These are phyloP conservation scores for Mythimna impura DNA, from an alignment of 2,888 invertebrate species.

Conservation along the genomic window DNA sequence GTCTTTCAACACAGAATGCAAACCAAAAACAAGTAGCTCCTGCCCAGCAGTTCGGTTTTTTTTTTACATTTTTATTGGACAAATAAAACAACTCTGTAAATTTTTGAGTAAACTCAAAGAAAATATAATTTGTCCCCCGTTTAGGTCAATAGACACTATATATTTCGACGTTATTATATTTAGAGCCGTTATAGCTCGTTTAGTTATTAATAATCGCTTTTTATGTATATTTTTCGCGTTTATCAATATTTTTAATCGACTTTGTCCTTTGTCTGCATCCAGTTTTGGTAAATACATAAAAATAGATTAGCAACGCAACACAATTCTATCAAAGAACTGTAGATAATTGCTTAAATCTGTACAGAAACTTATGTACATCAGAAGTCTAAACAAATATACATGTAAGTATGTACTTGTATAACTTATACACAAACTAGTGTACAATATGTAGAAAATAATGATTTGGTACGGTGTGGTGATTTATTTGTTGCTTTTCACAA, in stretches of 20 bases:
- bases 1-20: slow-evolving; percentile 46
- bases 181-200: slow-evolving; percentile 2
- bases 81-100: slow-evolving; percentile 7
- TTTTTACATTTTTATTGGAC: slow-evolving; percentile 35
- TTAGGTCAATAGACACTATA: slow-evolving; percentile 20
- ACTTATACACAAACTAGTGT: slow-evolving; percentile 85
- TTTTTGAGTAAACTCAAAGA: not conserved
- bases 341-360: slow-evolving; percentile 34
- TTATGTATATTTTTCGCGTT: slow-evolving; percentile 9
- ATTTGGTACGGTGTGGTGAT: slow-evolving; percentile 57
- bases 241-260: slow-evolving; percentile 19
- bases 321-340: slow-evolving; percentile 63
- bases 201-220: slow-evolving; percentile 9
- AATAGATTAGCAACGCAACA: slow-evolving; percentile 49
- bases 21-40: slow-evolving; percentile 32
- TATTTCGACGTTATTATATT: not conserved
- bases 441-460: slow-evolving; percentile 76
- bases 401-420: slow-evolving; percentile 68
- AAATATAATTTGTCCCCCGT: slow-evolving; percentile 3
- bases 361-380: slow-evolving; percentile 61
- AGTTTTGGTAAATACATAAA: slow-evolving; percentile 56
- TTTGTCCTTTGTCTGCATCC: slow-evolving; percentile 24
- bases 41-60: slow-evolving; percentile 53
- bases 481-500: slow-evolving; percentile 33
- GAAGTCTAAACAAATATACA: slow-evolving; percentile 58